phyloP scores from a whole-genome alignment of 2,888 invertebrate genomes.

The Drosophila monieri region DNA sequence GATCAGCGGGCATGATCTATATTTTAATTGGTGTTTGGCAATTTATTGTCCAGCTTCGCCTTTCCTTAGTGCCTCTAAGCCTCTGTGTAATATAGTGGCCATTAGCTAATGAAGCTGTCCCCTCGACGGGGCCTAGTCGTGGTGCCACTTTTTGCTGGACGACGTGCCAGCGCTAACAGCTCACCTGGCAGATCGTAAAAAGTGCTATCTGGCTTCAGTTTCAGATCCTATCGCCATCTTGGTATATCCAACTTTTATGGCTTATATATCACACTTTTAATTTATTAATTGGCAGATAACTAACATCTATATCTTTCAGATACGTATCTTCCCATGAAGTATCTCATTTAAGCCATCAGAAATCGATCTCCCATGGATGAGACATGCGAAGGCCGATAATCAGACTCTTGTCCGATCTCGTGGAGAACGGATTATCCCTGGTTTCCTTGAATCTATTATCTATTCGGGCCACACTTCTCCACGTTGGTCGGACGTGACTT shows the following conservation, averaged over 20 bases:
- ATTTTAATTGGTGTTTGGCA: slow-evolving; percentile 69
- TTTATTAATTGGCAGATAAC: not conserved
- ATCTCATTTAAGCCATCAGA: not conserved
- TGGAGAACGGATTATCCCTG: slow-evolving; percentile 1
- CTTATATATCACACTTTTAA: not conserved
- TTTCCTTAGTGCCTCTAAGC: slow-evolving; percentile 12
- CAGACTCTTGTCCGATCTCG: not conserved
- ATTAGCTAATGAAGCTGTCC: slow-evolving; percentile 75
- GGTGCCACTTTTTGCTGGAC: slow-evolving; percentile 42
- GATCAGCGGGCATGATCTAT: slow-evolving; percentile 69
- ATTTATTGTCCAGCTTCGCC: slow-evolving; percentile 36
- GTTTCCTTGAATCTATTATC: slow-evolving; percentile 18
- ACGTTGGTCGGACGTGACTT: slow-evolving; percentile 47
- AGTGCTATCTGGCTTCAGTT: slow-evolving; percentile 14
- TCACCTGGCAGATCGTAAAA: slow-evolving; percentile 45
- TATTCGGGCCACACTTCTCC: slow-evolving; percentile 11
- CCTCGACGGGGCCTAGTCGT: slow-evolving; percentile 13
- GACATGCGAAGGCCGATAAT: not conserved
- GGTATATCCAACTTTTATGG: not conserved
- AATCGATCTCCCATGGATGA: not conserved
- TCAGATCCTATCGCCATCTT: slow-evolving; percentile 23
- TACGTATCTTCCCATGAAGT: not conserved
- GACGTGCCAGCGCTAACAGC: slow-evolving; percentile 57
- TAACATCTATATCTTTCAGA: not conserved
- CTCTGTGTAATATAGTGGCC: no score